A percentile compares a stretch with the other conserved stretches of the same genome.
These are phyloP conservation scores for Tolmerus cingulatus DNA, from an alignment of 2,888 invertebrate species.

Conservation along the genomic window DNA sequence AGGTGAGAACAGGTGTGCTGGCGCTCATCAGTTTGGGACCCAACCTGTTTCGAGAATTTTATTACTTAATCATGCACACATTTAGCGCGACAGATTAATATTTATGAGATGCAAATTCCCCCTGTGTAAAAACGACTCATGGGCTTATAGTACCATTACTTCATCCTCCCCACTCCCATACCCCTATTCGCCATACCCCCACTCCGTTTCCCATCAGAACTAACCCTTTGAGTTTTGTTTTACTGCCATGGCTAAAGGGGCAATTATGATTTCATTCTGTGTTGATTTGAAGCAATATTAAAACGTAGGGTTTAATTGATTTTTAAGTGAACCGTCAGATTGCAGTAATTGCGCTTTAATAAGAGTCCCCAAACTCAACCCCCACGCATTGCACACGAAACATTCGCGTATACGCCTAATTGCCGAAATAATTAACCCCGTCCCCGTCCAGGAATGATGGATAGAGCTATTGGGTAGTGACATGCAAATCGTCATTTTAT, in stretches of 20 bases:
- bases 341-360: conserved; percentile 11
- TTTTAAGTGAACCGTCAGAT: conserved; percentile 7
- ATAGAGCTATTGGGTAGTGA: not conserved
- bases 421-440: not conserved
- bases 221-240: not conserved
- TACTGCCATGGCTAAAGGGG: not conserved
- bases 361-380: not conserved
- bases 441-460: not conserved
- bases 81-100: not conserved
- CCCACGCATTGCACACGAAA: not conserved
- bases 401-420: not conserved
- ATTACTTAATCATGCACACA: conserved; percentile 29
- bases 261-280: conserved; percentile 11
- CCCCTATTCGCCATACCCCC: not conserved
- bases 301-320: not conserved
- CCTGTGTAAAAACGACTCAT: not conserved
- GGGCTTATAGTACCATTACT: not conserved
- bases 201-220: not conserved
- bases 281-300: conserved; percentile 18
- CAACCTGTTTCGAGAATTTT: not conserved
- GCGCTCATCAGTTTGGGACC: not conserved
- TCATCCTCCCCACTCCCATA: not conserved
- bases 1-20: not conserved
- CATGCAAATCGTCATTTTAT: not conserved
- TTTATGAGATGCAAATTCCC: conserved; percentile 27